Conservation (phyloP, 2,888 invertebrate species). For the Polylopha cassiicola region DNA sequence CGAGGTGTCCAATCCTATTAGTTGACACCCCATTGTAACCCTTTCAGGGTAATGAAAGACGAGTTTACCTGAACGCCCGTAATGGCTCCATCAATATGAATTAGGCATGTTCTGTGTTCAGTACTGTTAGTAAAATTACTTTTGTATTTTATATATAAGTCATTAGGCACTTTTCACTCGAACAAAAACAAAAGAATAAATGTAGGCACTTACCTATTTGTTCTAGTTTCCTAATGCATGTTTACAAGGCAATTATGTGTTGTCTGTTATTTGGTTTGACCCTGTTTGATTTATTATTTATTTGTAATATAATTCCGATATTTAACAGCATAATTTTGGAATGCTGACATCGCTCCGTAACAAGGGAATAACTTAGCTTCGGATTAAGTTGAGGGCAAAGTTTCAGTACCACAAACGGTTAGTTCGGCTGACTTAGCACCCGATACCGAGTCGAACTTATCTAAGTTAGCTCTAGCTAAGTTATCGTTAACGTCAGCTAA, state of each 20-base stretch:
- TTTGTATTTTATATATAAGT: too few relatives aligned
- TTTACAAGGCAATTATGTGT: too few relatives aligned
- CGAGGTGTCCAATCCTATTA: slow-evolving; percentile 48
- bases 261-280: too few relatives aligned
- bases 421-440: slow-evolving; percentile 64
- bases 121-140: too few relatives aligned
- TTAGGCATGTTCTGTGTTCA: slow-evolving; percentile 32
- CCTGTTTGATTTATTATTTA: too few relatives aligned
- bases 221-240: too few relatives aligned
- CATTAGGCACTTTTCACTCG: too few relatives aligned
- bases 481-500: slow-evolving; percentile 57
- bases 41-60: slow-evolving; percentile 52
- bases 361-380: slow-evolving; percentile 25
- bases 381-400: slow-evolving; percentile 49
- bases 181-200: too few relatives aligned
- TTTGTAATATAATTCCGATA: too few relatives aligned
- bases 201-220: too few relatives aligned
- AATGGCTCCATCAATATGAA: slow-evolving; percentile 62
- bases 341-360: slow-evolving; percentile 19
- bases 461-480: slow-evolving; percentile 57
- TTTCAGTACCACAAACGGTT: slow-evolving; percentile 56
- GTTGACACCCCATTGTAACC: slow-evolving; percentile 32
- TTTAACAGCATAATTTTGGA: slow-evolving; percentile 12
- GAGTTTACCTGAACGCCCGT: slow-evolving; percentile 51
- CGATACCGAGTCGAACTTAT: slow-evolving; percentile 64